These are phyloP conservation scores for Xiphorhynchus erythropygius DNA, from an alignment of 2,797 vertebrate genomes.

Conservation along the genomic window DNA sequence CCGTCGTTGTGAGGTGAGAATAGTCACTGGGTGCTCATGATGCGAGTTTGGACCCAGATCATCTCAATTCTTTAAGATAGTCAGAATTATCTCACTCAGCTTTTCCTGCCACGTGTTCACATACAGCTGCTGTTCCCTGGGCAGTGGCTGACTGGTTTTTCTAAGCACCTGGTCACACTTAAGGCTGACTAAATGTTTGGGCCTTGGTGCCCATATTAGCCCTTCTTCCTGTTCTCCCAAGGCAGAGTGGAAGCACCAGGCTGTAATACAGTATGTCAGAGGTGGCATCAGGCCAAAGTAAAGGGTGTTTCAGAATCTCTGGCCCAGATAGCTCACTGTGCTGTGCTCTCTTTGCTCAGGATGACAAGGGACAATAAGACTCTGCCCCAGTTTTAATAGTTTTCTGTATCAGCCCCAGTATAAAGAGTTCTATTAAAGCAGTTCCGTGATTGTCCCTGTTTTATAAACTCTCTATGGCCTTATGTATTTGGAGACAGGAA, in stretches of 20 bases:
- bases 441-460: not conserved
- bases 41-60: not conserved
- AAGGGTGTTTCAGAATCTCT: not conserved
- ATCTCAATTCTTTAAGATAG: not conserved
- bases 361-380: not conserved
- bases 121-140: not conserved
- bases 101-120: not conserved
- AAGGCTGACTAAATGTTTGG: not conserved
- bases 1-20: not conserved
- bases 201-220: not conserved
- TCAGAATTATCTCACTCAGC: not conserved
- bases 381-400: conserved; percentile 12
- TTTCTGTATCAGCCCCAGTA: not conserved
- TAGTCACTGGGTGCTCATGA: not conserved
- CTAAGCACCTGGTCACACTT: not conserved
- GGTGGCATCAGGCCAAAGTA: not conserved
- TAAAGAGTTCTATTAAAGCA: not conserved
- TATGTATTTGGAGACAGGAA: not conserved
- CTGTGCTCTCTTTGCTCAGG: not conserved
- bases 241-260: not conserved
- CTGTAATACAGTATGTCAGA: not conserved
- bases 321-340: not conserved
- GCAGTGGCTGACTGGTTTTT: not conserved
- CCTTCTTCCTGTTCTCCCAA: not conserved
- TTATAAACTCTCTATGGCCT: not conserved